These are phyloP conservation scores for Heliothis peltigera DNA, from an alignment of 2,888 invertebrate species.

Conservation along the genomic window DNA sequence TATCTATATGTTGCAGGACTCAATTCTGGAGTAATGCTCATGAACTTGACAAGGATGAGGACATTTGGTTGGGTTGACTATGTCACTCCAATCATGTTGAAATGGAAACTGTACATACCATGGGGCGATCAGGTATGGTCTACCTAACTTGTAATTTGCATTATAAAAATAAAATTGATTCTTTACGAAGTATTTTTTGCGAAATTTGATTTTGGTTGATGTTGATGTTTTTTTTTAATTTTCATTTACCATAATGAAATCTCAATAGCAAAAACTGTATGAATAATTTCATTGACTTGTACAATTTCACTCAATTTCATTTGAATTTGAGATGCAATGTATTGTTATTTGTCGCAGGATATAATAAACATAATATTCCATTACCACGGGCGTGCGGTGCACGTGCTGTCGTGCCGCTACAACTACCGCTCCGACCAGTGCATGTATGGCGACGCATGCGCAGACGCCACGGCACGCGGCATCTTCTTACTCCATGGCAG, in stretches of 20 bases:
- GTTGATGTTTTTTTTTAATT: no score
- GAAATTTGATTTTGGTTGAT: no score
- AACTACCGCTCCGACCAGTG: constrained; percentile 99
- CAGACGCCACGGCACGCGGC: constrained; percentile 92
- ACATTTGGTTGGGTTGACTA: constrained; percentile 95
- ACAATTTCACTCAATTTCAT: background rate
- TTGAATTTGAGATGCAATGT: background rate
- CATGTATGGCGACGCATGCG: constrained; percentile 97
- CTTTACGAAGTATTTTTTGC: no score
- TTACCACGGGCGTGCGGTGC: constrained; percentile 94
- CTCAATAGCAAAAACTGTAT: no score
- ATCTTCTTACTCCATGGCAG: constrained; percentile 97
- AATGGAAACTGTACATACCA: constrained; percentile 95
- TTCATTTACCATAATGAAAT: no score
- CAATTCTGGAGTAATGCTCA: constrained; percentile 99
- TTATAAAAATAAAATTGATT: no score
- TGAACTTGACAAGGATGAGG: constrained; percentile 98
- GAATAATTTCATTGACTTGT: background rate
- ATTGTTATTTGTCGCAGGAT: constrained; percentile 90
- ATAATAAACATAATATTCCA: constrained; percentile 97
- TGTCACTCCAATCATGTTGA: constrained; percentile 95
- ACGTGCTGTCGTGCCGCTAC: constrained; percentile 95
- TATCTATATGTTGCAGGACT: constrained; percentile 91
- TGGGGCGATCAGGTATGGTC: constrained; percentile 98
- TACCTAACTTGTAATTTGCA: no score